Conservation (phyloP, 2,888 invertebrate species). For the Drosophila formosana region DNA sequence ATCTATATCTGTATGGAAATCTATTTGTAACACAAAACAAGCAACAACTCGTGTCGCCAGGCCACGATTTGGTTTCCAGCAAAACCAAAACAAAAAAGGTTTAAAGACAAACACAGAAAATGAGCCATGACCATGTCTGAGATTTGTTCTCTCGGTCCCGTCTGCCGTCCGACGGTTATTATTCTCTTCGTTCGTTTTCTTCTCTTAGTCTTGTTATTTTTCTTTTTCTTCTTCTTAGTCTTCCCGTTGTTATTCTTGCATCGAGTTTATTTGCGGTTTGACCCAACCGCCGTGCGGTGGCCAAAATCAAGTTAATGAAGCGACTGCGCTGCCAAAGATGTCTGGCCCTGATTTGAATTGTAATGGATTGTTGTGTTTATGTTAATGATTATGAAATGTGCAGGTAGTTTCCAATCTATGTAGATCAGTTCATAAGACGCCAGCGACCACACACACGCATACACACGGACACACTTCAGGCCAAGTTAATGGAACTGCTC, state of each 20-base stretch:
- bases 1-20: conserved; percentile 29
- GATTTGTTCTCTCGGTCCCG: conserved; percentile 42
- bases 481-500: conserved; percentile 13
- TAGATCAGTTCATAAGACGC: conserved; percentile 41
- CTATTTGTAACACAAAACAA: conserved; percentile 51
- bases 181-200: conserved; percentile 11
- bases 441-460: conserved; percentile 41
- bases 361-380: conserved; percentile 68
- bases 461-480: neutral
- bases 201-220: neutral
- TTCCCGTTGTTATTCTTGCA: conserved; percentile 28
- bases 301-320: conserved; percentile 66
- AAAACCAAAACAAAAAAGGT: conserved; percentile 40
- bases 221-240: conserved; percentile 8
- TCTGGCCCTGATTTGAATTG: conserved; percentile 68
- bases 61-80: conserved; percentile 34
- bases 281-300: conserved; percentile 37
- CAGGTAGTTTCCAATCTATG: conserved; percentile 54
- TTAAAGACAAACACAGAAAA: conserved; percentile 52
- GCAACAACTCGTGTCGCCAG: conserved; percentile 43
- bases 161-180: conserved; percentile 23
- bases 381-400: conserved; percentile 72
- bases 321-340: conserved; percentile 52
- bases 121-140: conserved; percentile 50
- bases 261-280: conserved; percentile 70